Conservation (phyloP, 2,888 invertebrate genomes). For the Spatulosminthurus flaviceps region DNA sequence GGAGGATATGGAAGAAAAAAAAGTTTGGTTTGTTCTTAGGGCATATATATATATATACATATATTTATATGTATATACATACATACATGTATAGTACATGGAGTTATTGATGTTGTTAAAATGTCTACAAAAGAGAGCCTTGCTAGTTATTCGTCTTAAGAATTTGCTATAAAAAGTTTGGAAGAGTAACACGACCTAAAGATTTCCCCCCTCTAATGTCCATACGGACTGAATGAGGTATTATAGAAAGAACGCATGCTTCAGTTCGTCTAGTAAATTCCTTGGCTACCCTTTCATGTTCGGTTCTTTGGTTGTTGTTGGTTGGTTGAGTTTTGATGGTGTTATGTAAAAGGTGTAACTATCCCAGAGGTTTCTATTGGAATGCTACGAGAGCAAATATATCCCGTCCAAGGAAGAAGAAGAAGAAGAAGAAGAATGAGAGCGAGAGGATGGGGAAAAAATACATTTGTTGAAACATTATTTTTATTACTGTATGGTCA, state of each 20-base stretch:
- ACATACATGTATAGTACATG: too few relatives aligned
- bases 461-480: slow-evolving; percentile 16
- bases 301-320: background rate
- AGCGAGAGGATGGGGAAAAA: background rate
- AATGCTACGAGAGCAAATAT: too few relatives aligned
- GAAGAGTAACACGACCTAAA: slow-evolving; percentile 18
- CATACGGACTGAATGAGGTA: too few relatives aligned
- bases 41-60: too few relatives aligned
- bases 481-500: slow-evolving; percentile 21
- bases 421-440: background rate
- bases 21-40: too few relatives aligned
- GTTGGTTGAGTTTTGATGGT: background rate
- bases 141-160: background rate
- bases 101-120: background rate
- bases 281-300: background rate
- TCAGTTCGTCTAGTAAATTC: slow-evolving; percentile 11
- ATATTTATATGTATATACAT: too few relatives aligned
- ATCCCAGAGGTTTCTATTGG: background rate
- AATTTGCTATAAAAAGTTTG: slow-evolving; percentile 26
- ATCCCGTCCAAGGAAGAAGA: too few relatives aligned
- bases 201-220: background rate
- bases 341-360: background rate
- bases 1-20: too few relatives aligned
- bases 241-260: slow-evolving; percentile 13
- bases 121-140: background rate